Evolutionary conservation across 2,888 invertebrate species (phyloP).

Genomic region (Poecilobothrus nobilitatus): DNA sequence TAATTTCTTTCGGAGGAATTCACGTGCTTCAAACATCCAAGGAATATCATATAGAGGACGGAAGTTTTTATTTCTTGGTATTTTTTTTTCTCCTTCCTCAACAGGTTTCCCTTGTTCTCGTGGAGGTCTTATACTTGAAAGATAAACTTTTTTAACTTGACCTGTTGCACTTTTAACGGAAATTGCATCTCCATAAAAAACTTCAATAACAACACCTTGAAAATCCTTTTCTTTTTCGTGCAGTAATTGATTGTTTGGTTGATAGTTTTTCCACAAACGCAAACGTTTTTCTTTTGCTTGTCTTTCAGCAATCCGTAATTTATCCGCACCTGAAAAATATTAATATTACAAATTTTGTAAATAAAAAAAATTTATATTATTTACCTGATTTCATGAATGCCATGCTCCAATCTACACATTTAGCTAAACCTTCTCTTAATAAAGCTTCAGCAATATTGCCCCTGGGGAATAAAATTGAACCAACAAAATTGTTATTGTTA

Average conservation of each 20-base stretch:
- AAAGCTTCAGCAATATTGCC: constrained; percentile 92
- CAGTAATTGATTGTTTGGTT: constrained; percentile 61
- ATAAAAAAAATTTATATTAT: constrained; percentile 19
- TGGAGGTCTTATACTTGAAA: constrained; percentile 92
- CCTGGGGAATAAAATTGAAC: constrained; percentile 84
- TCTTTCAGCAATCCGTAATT: constrained; percentile 75
- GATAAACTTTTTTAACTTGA: constrained; percentile 79
- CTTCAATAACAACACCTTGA: constrained; percentile 74
- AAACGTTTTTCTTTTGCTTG: constrained; percentile 77
- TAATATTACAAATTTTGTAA: constrained; percentile 26
- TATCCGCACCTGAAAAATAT: constrained; percentile 57
- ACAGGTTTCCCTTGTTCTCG: constrained; percentile 54
- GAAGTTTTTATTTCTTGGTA: constrained; percentile 62
- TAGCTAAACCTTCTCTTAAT: constrained; percentile 82
- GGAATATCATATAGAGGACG: constrained; percentile 96
- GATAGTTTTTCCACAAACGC: constrained; percentile 88
- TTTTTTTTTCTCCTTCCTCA: constrained; percentile 61
- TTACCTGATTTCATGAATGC: constrained; percentile 62
- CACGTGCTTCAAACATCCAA: constrained; percentile 97
- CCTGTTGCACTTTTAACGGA: constrained; percentile 73
- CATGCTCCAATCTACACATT: constrained; percentile 90
- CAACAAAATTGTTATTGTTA: constrained; percentile 88
- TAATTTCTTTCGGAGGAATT: constrained; percentile 89
- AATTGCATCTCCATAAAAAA: constrained; percentile 90
- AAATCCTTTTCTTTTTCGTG: constrained; percentile 75